Conservation (phyloP, 2,113 vertebrate species). For the Axis porcinus region DNA sequence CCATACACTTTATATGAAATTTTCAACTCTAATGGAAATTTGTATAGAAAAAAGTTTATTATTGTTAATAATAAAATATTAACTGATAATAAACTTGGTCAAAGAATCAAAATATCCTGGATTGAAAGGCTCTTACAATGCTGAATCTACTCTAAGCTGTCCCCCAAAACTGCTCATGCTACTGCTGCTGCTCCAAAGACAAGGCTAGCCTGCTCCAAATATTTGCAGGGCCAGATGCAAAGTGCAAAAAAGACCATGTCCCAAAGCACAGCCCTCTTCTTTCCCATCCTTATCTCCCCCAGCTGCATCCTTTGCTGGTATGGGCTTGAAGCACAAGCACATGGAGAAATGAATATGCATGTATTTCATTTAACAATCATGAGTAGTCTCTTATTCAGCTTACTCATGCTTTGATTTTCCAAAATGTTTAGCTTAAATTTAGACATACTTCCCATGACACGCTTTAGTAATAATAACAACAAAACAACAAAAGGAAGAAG, state of each 20-base stretch:
- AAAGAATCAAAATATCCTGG: not conserved
- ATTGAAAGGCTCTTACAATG: not conserved
- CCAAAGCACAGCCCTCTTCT: not conserved
- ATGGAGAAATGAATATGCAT: not conserved
- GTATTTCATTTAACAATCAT: not conserved
- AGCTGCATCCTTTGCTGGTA: not conserved
- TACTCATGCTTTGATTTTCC: not conserved
- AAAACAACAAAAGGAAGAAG: not conserved
- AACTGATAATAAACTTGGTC: not conserved
- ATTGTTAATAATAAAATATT: too few species aligned
- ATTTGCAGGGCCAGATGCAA: too few species aligned
- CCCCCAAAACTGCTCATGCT: not conserved
- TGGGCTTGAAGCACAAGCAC: not conserved
- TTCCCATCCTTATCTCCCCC: not conserved
- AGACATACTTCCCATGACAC: not conserved
- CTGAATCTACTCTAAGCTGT: not conserved
- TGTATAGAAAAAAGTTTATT: not conserved
- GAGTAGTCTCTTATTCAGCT: not conserved
- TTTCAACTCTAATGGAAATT: not conserved
- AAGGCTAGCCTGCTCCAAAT: not conserved
- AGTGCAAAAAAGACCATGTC: not conserved
- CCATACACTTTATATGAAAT: not conserved
- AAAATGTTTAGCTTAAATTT: not conserved
- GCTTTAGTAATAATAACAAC: not conserved
- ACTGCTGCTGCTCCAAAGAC: not conserved